phyloP scores from a whole-genome alignment of 2,888 invertebrate genomes.

The Ichneumoninae sp. region DNA sequence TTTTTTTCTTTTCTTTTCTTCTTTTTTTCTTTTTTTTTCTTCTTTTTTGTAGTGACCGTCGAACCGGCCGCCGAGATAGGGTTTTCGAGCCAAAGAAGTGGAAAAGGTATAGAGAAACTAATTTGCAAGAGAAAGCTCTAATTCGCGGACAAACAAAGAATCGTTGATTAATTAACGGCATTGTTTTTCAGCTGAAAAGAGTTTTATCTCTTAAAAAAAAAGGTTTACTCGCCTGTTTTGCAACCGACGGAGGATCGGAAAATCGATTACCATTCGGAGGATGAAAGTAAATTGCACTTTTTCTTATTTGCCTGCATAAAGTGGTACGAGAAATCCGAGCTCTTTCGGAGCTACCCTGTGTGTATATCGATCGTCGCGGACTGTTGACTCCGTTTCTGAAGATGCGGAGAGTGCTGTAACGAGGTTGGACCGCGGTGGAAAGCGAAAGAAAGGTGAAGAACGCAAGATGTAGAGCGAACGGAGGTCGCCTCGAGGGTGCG shows the following conservation, averaged over 20 bases:
- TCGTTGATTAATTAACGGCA: conserved; percentile 17
- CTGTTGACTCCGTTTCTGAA: conserved; percentile 60
- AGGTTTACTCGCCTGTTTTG: background rate
- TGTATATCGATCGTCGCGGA: conserved; percentile 46
- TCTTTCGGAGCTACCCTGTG: conserved; percentile 1
- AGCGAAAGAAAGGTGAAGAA: conserved; percentile 37
- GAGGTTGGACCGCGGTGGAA: conserved; percentile 37
- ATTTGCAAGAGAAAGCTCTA: background rate
- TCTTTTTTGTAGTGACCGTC: conserved; percentile 6
- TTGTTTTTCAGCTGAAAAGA: background rate
- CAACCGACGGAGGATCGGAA: background rate
- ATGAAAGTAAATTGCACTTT: background rate
- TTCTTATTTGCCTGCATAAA: background rate
- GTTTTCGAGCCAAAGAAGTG: background rate
- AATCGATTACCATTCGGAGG: background rate
- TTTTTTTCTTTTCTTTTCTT: no score
- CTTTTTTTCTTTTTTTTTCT: background rate
- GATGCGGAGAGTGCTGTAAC: conserved; percentile 49
- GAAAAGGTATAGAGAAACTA: background rate
- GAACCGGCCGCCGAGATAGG: background rate
- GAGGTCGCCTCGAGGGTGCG: conserved; percentile 18
- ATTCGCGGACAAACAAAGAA: conserved; percentile 22
- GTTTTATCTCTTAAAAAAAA: background rate
- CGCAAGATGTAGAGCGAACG: conserved; percentile 13
- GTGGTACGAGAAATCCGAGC: background rate